Evolutionary conservation across 2,797 vertebrate genomes (phyloP), one percentile per base, ranked within the genome.

Genomic region (Hyperoplus lanceolatus): DNA sequence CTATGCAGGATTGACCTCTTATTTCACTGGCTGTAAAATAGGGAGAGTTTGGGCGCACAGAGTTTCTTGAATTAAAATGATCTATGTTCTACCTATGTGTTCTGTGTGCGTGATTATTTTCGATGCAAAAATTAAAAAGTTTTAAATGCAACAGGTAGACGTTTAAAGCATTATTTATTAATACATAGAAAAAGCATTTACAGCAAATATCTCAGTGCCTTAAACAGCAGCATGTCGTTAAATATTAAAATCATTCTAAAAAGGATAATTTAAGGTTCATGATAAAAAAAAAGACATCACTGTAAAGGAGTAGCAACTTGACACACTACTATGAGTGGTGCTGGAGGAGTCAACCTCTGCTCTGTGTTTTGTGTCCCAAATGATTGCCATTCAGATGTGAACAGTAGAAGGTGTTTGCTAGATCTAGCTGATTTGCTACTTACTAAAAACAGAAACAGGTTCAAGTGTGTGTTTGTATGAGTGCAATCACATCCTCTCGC

Each of bases 151-250:
- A 57, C 10, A 56, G 21, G 7, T 43, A 8, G 21, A 65, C 29
- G 56, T 88, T 93, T 80, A 86, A 92, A 90, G 68, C 65, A 80
- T 90, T 87, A 94, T 95, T 95, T 94, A 95, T 93, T 94, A 77
- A 90, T 59, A 92, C 78, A 93, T 85, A 55, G 84, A 82, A 87
- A 87, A 92, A 89, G 82, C 88, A 84, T 88, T 91, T 87, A 89
- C 79, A 87, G 74, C 76, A 91, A 80, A 88, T 83, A 87, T 82
- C 21, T 42, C 13, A 51, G 74, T 82, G 84, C 85, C 68, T 67
- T 75, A 82, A 84, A 84, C 69, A 82, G 69, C 90, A 82, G 69
- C 90, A 88, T 79, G 80, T 43, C 2, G n/a, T 75, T 84, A 73
- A 73, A 85, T 87, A 86, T 77, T 81, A 88, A 90, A 86, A 90